Conservation (phyloP, 2,888 invertebrate genomes). For the Rapana venosa region DNA sequence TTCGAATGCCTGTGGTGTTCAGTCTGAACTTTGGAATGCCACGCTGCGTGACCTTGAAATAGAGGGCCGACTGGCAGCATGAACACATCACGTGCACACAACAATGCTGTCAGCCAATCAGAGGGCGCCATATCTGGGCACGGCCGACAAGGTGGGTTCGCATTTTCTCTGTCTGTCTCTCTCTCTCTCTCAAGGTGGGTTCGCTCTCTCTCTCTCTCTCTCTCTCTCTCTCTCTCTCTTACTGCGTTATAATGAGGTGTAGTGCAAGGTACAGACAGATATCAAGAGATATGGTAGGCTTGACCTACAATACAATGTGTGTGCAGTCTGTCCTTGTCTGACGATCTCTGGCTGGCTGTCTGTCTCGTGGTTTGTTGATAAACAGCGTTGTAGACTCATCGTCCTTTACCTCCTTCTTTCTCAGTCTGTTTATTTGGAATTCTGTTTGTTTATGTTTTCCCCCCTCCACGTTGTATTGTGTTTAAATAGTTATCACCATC, state of each 20-base stretch:
- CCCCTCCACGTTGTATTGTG: too few relatives aligned
- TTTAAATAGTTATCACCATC: too few relatives aligned
- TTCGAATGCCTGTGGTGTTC: not conserved
- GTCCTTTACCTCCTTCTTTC: too few relatives aligned
- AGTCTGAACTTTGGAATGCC: not conserved
- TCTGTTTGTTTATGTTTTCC: too few relatives aligned
- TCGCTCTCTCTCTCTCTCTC: conserved; percentile 11
- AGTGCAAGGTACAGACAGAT: too few relatives aligned
- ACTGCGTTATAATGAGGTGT: not conserved
- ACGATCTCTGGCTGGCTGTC: not conserved
- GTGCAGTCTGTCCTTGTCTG: not conserved
- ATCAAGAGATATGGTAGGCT: too few relatives aligned
- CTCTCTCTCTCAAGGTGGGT: not conserved
- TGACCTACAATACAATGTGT: not conserved
- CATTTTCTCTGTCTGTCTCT: not conserved
- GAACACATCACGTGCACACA: not conserved
- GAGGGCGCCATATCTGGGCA: not conserved
- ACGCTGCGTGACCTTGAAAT: not conserved
- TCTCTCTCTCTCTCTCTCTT: conserved; percentile 18
- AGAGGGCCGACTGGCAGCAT: not conserved
- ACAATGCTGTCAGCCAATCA: not conserved
- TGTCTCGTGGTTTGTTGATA: not conserved
- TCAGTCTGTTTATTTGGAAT: too few relatives aligned
- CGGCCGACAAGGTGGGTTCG: not conserved
- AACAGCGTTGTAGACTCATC: too few relatives aligned